phyloP scores from a whole-genome alignment of 2,888 invertebrate genomes.

The Tetragnatha montana region DNA sequence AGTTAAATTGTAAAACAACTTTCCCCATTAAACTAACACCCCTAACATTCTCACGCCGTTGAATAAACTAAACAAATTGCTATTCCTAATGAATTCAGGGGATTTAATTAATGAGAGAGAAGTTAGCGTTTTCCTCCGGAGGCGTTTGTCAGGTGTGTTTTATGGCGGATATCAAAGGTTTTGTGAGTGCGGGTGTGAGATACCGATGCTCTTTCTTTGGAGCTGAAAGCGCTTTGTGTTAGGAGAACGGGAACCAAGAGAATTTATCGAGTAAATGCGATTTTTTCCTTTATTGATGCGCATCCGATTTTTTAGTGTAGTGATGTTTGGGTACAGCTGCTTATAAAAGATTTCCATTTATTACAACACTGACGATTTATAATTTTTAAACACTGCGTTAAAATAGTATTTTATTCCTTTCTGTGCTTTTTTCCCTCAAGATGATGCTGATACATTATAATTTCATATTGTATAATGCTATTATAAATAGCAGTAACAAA shows the following conservation, averaged over 20 bases:
- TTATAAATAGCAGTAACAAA: no score
- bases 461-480: no score
- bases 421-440: no score
- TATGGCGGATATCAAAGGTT: neutral
- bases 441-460: no score
- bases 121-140: neutral
- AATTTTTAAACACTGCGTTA: no score
- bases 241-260: neutral
- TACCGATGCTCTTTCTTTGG: neutral
- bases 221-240: neutral
- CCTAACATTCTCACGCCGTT: slow-evolving; percentile 1
- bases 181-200: neutral
- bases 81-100: neutral
- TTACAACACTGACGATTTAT: no score
- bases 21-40: neutral
- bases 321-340: no score
- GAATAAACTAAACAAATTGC: neutral
- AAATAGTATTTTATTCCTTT: no score
- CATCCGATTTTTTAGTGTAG: no score
- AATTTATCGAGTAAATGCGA: neutral
- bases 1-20: slow-evolving; percentile 1
- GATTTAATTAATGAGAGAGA: neutral
- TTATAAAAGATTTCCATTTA: no score
- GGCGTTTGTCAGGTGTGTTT: neutral
- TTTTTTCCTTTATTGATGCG: neutral